Base-by-base conservation (phyloP, 1,140 invertebrate species). In the Diorhabda carinulata region DNA sequence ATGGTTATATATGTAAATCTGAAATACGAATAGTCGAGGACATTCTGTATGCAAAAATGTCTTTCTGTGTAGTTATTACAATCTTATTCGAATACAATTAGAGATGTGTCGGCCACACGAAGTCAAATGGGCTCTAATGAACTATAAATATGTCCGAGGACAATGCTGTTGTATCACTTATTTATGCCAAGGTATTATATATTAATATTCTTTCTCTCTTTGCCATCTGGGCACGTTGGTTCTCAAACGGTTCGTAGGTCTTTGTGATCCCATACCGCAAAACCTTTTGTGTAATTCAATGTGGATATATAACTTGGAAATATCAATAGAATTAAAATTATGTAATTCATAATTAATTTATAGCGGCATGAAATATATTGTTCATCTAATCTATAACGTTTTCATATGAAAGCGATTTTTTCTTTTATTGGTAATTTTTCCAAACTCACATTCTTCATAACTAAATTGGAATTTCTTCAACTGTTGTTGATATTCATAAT, bases 81-180 rank as follows among this genome's bases (percentile, higher is more conserved):
- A 69, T 70, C 78, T 78, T 77, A 79, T 79, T 77, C 78, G 77
- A 74, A 72, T 74, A 77, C 78, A 79, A 79, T 79, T 78, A 79
- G 78, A 77, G 75, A 77, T 76, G 73, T 77, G 74, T 76, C 76
- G 73, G 76, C 74, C 76, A 78, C 76, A 78, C 75, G 70, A 76
- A 57, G 72, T 70, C 77, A 69, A 77, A 76, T 75, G 76, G 71
- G 25, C 70, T 71, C 71, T 78, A 78, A 78, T 78, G 77, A 78
- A 78, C 77, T 75, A 78, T 78, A 78, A 78, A 78, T 78, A 78
- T 78, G 75, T 79, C 75, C 66, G 41, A 4, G 70, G 67, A 77
- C 76, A 79, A 78, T 78, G 74, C 74, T 64, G 71, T 74, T 73
- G 74, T 79, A 79, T 74, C 73, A 74, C 75, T 74, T 79, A 78